phyloP scores from a whole-genome alignment of 2,888 invertebrate species.

The Steinernema carpocapsae region DNA sequence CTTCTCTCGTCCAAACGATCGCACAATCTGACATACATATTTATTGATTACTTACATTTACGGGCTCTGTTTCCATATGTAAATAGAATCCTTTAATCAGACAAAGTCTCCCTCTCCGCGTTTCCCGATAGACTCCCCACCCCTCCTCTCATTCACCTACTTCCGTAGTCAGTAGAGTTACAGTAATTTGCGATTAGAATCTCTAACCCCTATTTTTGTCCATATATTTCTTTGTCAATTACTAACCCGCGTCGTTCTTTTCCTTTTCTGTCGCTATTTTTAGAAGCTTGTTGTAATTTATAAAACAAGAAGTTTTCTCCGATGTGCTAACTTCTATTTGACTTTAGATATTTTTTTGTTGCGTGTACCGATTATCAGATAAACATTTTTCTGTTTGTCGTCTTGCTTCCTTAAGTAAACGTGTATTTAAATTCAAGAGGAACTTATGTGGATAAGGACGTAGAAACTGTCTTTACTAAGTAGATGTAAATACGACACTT shows the following conservation, averaged over 20 bases:
- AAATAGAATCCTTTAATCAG: conserved; percentile 20
- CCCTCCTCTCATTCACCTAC: neutral
- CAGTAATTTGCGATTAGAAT: conserved; percentile 5
- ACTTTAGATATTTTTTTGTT: conserved; percentile 15
- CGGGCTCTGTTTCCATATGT: conserved; percentile 26
- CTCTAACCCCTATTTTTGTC: neutral
- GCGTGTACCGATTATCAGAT: neutral
- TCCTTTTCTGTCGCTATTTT: neutral
- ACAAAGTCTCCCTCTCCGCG: no score
- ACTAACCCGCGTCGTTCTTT: neutral
- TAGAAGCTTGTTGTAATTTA: conserved; percentile 4
- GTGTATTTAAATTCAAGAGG: conserved; percentile 22
- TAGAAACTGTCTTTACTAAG: no score
- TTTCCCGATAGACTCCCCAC: neutral
- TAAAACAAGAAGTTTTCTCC: neutral
- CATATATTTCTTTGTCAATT: neutral
- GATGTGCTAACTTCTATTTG: neutral
- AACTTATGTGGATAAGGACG: no score
- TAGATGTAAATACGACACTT: no score
- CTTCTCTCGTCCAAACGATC: neutral
- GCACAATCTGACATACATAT: neutral
- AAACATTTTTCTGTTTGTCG: neutral
- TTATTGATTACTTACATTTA: conserved; percentile 19
- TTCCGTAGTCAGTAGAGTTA: neutral
- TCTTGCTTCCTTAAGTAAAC: conserved; percentile 24